A percentile compares a stretch with the other conserved stretches of the same genome.
Conservation (phyloP, 2,797 vertebrate genomes). For the Corythornis leucogaster region DNA sequence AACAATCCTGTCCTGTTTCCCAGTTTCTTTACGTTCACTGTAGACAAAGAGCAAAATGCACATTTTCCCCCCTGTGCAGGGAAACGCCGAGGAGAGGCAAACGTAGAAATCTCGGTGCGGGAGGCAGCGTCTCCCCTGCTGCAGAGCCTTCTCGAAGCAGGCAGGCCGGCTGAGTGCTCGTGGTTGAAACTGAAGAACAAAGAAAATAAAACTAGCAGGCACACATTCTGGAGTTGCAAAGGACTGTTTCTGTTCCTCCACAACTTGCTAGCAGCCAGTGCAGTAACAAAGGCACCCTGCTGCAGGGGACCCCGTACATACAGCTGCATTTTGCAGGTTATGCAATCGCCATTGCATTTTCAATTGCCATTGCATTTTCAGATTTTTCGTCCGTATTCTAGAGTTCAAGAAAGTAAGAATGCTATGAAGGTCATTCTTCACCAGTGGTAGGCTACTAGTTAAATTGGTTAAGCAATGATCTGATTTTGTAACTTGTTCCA, state of each 20-base stretch:
- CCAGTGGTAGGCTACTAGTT: neutral
- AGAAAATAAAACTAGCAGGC: constrained; percentile 23
- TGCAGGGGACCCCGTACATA: neutral
- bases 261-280: neutral
- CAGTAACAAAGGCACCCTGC: fast-evolving
- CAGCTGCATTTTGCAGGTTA: neutral
- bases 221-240: neutral
- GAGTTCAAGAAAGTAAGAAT: neutral
- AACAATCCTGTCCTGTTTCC: neutral
- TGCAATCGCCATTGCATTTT: neutral
- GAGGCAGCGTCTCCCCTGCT: neutral
- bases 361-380: neutral
- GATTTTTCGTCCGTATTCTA: neutral
- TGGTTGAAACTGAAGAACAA: constrained; percentile 11
- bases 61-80: neutral
- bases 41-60: neutral
- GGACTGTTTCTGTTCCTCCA: neutral
- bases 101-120: neutral
- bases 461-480: neutral
- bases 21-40: constrained; percentile 1
- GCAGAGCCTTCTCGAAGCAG: constrained; percentile 17
- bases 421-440: neutral
- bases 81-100: neutral
- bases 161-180: neutral
- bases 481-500: neutral